phyloP scores from a whole-genome alignment of 2,797 vertebrate species.

The Acanthiza pusilla region DNA sequence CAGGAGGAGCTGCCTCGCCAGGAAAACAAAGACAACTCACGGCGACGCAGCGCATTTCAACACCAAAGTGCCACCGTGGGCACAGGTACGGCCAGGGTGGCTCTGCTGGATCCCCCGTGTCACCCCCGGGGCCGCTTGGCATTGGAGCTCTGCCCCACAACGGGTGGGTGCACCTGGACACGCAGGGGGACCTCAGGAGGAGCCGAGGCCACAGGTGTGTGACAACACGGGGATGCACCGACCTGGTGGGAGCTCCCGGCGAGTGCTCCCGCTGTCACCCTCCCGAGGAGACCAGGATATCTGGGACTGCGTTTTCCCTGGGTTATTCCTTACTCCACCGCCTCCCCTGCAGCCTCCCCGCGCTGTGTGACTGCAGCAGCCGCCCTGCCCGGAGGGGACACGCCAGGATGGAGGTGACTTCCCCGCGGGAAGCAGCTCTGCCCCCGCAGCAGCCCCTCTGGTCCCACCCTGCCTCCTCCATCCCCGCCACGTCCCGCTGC shows the following conservation, averaged over 20 bases:
- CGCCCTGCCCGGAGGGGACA: background rate
- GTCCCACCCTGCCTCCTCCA: background rate
- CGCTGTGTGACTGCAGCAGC: background rate
- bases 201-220: background rate
- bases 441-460: background rate
- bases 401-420: background rate
- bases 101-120: background rate
- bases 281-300: background rate
- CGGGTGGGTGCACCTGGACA: accelerated
- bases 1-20: background rate
- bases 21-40: background rate
- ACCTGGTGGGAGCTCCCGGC: background rate
- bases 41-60: background rate
- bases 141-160: background rate
- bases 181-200: background rate
- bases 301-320: accelerated
- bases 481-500: background rate
- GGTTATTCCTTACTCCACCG: accelerated
- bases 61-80: background rate
- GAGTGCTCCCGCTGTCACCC: background rate
- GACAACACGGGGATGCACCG: background rate
- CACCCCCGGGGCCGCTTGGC: background rate
- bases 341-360: background rate
- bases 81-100: background rate
- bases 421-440: background rate